Base-by-base conservation (phyloP, 2,888 invertebrate genomes). In the Diarsia dahlii region DNA sequence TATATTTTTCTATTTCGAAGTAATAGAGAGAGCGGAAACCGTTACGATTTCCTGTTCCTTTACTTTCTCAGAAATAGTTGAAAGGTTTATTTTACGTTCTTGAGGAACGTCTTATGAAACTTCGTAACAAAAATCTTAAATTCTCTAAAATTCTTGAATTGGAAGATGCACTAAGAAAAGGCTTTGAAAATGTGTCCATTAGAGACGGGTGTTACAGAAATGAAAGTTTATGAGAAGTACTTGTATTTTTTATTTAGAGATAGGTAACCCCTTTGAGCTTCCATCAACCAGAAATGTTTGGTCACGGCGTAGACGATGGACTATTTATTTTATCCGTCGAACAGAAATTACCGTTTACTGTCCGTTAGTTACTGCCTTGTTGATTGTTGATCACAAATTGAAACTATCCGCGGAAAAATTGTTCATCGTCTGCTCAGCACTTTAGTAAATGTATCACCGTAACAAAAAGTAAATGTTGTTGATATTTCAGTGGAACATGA, bases 1-100 rank as follows among this genome's bases (percentile, higher is more conserved):
- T 46, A 52, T 65, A 71, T 71, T 63, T 75, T 52, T 63, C 66
- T 52, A 62, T 80, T 80, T 58, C n/a, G 12, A 15, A 9, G 34
- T 52, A 78, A 69, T 64, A 48, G 3, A 67, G 34, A 69, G 58
- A 48, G 3, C 64, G 34, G 28, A 34, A 60, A 20, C 9, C 10
- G 28, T 64, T 20, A 34, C 52, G 34, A 67, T 67, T 63, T 75
- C 10, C 20, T 64, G 69, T 71, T 34, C 6, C 34, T 70, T 23
- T 20, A 74, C 23, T 63, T 67, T 63, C 10, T 50, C 23, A 62
- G 52, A 39, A n/a, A 60, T 34, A 60, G 39, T 64, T 15, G 13
- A n/a, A 45, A 20, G 39, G 34, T 45, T 23, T 45, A 45, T 68
- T 28, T 3, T 50, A 28, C 20, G n/a, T 66, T 78, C 20, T 0